phyloP scores from a whole-genome alignment of 2,797 vertebrate genomes.

The Strix occidentalis region DNA sequence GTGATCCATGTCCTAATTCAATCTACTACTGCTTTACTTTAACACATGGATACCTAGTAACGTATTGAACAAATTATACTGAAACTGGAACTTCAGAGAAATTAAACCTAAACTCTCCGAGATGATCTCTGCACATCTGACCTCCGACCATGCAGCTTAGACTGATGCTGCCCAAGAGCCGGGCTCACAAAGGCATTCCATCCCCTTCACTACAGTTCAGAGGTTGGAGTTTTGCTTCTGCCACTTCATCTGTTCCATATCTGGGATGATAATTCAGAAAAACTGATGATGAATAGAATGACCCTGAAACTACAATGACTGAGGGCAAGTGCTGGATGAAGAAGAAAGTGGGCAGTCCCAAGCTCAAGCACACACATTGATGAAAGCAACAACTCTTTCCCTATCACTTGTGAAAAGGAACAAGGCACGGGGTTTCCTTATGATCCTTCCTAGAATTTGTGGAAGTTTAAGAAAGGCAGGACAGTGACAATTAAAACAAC shows the following conservation, averaged over 20 bases:
- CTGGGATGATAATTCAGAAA: neutral
- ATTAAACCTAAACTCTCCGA: neutral
- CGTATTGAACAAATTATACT: neutral
- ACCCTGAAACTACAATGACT: neutral
- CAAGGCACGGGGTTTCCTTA: neutral
- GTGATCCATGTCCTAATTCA: neutral
- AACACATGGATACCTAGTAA: neutral
- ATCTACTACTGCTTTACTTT: neutral
- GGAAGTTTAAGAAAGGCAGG: neutral
- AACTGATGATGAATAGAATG: neutral
- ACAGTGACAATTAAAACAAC: neutral
- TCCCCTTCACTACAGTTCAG: neutral
- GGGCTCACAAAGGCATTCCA: neutral
- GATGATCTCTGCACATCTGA: neutral
- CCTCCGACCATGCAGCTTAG: neutral
- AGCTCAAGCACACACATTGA: neutral
- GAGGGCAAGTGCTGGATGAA: neutral
- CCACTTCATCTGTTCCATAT: neutral
- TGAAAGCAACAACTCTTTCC: neutral
- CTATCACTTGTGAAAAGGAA: neutral
- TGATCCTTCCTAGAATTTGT: neutral
- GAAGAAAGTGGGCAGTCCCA: neutral
- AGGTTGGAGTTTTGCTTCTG: neutral
- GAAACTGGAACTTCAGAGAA: neutral
- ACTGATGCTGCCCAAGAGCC: neutral